Percentiles rank a stretch among this genome's conserved stretches.
Conservation (phyloP, 2,888 invertebrate species). For the Leucania comma region DNA sequence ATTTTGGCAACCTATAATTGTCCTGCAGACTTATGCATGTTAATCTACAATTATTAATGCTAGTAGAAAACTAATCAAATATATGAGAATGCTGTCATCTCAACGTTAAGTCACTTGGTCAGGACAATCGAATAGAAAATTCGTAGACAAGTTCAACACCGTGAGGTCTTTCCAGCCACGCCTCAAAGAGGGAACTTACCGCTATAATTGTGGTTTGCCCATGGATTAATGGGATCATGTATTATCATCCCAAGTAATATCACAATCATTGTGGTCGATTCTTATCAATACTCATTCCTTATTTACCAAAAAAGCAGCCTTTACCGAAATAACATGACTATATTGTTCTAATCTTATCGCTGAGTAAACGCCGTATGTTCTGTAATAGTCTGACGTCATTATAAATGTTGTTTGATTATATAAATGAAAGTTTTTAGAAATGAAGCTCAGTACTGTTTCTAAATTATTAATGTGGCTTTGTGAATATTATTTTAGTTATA, state of each 20-base stretch:
- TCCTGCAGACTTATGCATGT: no score
- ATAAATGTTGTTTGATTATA: slow-evolving; percentile 6
- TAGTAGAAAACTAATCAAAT: no score
- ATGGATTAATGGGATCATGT: not conserved
- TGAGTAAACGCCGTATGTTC: not conserved
- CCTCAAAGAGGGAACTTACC: no score
- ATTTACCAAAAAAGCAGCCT: not conserved
- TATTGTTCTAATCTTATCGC: slow-evolving; percentile 30
- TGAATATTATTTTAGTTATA: not conserved
- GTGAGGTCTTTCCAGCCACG: no score
- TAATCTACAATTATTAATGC: no score
- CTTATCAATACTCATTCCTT: not conserved
- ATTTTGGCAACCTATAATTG: no score
- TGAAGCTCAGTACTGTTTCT: not conserved
- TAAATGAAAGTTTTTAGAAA: slow-evolving; percentile 8
- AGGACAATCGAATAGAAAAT: no score
- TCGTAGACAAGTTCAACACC: no score
- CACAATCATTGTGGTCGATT: not conserved
- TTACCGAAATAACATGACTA: not conserved
- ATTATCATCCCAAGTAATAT: not conserved
- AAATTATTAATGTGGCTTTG: not conserved
- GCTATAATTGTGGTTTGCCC: no score
- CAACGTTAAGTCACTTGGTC: no score
- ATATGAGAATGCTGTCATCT: no score
- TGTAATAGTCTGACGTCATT: slow-evolving; percentile 6